These are phyloP conservation scores for Rhizoglyphus robini DNA, from an alignment of 1,140 invertebrate species.

Conservation along the genomic window DNA sequence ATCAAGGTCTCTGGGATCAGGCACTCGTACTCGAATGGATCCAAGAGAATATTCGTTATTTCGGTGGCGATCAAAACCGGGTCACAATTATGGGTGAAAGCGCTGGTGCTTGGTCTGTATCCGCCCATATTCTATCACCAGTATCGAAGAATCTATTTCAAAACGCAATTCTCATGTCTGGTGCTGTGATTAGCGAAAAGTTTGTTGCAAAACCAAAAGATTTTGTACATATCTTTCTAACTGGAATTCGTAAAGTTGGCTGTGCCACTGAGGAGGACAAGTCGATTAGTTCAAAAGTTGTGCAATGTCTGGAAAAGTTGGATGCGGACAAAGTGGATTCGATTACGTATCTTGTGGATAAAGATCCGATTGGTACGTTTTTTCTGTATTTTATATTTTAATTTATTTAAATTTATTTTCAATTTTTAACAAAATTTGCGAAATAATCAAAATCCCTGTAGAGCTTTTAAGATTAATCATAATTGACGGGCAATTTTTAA, in stretches of 20 bases:
- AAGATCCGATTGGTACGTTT: not conserved
- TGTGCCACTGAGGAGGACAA: not conserved
- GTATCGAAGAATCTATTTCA: no score
- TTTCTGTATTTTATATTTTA: not conserved
- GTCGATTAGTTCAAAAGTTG: not conserved
- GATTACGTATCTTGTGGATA: not conserved
- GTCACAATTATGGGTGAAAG: slow-evolving; percentile 92
- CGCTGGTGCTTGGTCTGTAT: no score
- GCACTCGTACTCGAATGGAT: no score
- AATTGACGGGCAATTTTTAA: slow-evolving; percentile 75
- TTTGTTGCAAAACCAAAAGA: not conserved
- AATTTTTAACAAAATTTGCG: no score
- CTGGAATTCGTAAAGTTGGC: not conserved
- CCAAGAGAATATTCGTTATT: no score
- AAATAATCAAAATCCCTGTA: no score
- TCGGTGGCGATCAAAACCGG: slow-evolving; percentile 82
- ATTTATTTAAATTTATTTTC: no score
- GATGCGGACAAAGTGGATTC: not conserved
- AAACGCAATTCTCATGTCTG: no score
- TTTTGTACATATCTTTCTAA: not conserved
- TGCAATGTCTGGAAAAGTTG: not conserved
- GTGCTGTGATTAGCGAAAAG: slow-evolving; percentile 42
- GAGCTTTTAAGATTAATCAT: slow-evolving; percentile 81
- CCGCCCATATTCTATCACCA: no score
- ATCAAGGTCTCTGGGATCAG: slow-evolving; percentile 90